Percentiles rank a stretch among this genome's conserved stretches.
These are phyloP conservation scores for Apamea sordens DNA, from an alignment of 2,888 invertebrate species.

Conservation along the genomic window DNA sequence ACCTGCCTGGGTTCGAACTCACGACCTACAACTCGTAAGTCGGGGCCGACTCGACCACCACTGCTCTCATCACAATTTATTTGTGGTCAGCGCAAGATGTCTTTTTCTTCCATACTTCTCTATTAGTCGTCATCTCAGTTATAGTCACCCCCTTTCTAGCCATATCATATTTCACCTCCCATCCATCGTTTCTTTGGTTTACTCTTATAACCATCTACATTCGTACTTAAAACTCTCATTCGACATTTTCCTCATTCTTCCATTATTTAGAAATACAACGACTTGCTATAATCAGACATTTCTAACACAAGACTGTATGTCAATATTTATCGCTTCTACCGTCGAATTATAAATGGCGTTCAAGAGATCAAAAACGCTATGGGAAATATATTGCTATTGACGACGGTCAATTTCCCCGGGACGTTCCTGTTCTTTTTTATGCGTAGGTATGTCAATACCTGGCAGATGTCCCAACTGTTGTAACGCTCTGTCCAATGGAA, in stretches of 20 bases:
- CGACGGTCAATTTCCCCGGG: slow-evolving; percentile 1
- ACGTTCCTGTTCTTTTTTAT: slow-evolving; percentile 10
- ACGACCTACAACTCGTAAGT: too few species aligned
- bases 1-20: too few species aligned
- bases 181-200: not conserved
- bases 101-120: too few species aligned
- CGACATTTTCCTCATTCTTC: not conserved
- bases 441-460: not conserved
- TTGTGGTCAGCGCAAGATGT: too few species aligned
- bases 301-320: not conserved
- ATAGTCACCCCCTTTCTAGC: not conserved
- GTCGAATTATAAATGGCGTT: slow-evolving; percentile 7
- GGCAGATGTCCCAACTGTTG: slow-evolving; percentile 49
- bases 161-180: not conserved
- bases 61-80: too few species aligned
- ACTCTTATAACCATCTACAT: not conserved
- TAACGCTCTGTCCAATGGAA: not conserved
- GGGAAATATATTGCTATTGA: slow-evolving; percentile 17
- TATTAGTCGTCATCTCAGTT: not conserved
- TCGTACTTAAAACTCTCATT: not conserved
- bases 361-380: not conserved
- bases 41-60: too few species aligned
- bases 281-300: not conserved
- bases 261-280: not conserved
- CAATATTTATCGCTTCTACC: not conserved